Evolutionary conservation across 2,888 invertebrate species (phyloP), one percentile per base, ranked within the genome.

Genomic region (Chironomus riparius): DNA sequence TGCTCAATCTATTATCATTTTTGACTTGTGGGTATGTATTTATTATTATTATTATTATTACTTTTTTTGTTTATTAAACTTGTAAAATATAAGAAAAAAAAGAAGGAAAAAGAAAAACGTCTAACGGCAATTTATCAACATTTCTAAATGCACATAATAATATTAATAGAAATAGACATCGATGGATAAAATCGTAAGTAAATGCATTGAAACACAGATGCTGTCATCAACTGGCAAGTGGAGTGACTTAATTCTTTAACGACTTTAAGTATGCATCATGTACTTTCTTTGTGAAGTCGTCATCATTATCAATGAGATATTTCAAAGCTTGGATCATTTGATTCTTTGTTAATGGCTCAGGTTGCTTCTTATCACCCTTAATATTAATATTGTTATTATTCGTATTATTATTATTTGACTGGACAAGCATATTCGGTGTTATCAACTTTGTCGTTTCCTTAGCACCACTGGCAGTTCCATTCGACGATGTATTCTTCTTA

Each of bases 181-280:
- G 50, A 50, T 50, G 50, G 50, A 50, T 50, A 50, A 56, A 18
- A 56, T 15, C 56, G n/a, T 56, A n/a, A 56, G 56, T 38, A 56
- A 56, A 56, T 56, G 56, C 56, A 56, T 38, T 38, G 38, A 56
- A 56, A 56, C 15, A 56, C n/a, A 56, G 38, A 38, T 38, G 38
- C 38, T 38, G 38, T 38, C 38, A 38, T 38, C 10, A 38, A 38
- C 38, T 38, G 56, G 56, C 56, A 56, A 70, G 47, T 47, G 13
- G 15, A 15, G 4, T 47, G 21, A 24, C 21, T 65, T 21, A 65
- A 3, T 65, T 24, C 22, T 72, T 88, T 81, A 93, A 91, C 47
- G 93, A 92, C 85, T 94, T 93, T 18, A 95, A 91, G 82, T 97
- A 97, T 76, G 94, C 96, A 85, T 96, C 94, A 82, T 97, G 95